A percentile compares a stretch with the other conserved stretches of the same genome.
Evolutionary conservation across 2,888 invertebrate genomes (phyloP).

Genomic region (Drosophila niveifrons): DNA sequence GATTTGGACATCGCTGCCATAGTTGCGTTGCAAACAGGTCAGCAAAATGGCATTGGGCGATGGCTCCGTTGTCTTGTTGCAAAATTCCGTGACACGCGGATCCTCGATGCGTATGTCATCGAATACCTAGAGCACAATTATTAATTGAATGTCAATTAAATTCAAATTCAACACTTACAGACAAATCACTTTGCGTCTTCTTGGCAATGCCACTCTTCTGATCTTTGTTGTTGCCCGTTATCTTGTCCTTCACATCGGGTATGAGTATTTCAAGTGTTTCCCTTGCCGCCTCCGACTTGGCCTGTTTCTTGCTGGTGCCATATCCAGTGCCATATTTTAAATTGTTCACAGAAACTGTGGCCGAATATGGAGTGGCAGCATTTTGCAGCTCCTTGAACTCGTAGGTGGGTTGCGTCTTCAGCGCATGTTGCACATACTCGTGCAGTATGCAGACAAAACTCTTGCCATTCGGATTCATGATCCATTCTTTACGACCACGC

Average conservation of each 20-base stretch:
- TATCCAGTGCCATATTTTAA: constrained; percentile 97
- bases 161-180: constrained; percentile 77
- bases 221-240: constrained; percentile 87
- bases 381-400: constrained; percentile 97
- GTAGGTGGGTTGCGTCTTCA: constrained; percentile 97
- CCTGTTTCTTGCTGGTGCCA: constrained; percentile 97
- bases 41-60: constrained; percentile 96
- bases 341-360: constrained; percentile 95
- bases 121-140: constrained; percentile 88
- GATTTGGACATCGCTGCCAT: constrained; percentile 95
- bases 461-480: constrained; percentile 98
- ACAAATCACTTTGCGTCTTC: constrained; percentile 86
- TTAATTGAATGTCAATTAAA: not conserved
- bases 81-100: constrained; percentile 97
- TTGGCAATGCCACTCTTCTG: constrained; percentile 70
- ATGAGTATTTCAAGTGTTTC: constrained; percentile 96
- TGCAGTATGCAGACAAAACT: constrained; percentile 98
- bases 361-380: constrained; percentile 96
- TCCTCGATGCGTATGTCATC: constrained; percentile 97
- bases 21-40: constrained; percentile 96
- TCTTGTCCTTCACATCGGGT: constrained; percentile 95
- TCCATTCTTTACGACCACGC: constrained; percentile 91
- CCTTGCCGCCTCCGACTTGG: constrained; percentile 96
- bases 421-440: constrained; percentile 97
- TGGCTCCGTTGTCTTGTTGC: constrained; percentile 98